Base-by-base conservation (phyloP, 2,797 vertebrate genomes). In the Cryptoblepharus egeriae region DNA sequence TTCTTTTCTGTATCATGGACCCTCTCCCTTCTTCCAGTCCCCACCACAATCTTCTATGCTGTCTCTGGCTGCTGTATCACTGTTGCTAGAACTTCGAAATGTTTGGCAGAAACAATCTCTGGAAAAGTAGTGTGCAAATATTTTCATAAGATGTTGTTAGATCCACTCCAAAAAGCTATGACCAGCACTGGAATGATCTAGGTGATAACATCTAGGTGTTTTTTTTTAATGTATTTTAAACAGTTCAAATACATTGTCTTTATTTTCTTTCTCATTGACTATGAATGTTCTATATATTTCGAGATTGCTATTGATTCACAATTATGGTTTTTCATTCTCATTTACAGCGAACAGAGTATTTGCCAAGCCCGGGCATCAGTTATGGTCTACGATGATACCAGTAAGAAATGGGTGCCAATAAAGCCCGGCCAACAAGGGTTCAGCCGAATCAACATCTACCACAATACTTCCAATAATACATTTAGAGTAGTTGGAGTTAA, bases 341-440 rank as follows among this genome's bases (percentile, higher is more conserved):
- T 79, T 61, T 79, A 37, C 77, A 99, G 99, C 92, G 98, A 99
- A 95, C 99, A 99, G 97, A 99, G 99, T 93, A 99, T 99, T 96
- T 99, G 99, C 97, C 99, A 99, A 97, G 98, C 99, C 67, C 97
- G 98, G 94, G 98, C 99, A 93, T 99, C 98, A 74, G 98, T 99
- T 90, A 99, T 99, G 99, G 97, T 99, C 94, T 99, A 99, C 52
- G 99, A 99, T 81, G 98, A 99, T 95, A 97, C 98, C 96, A 99
- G 98, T 95, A 99, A 99, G 96, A 99, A 99, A 94, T 99, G 99
- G 99, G 97, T 99, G 85, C 98, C 99, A 82, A 98, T 99, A 95
- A 99, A 99, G 92, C 97, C 98, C 0, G 99, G 99, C 61, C 98
- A 99, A 93, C 98, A 99, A 94, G 99, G 98, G 83, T 99, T 99